These are phyloP conservation scores for Tyria jacobaeae DNA, from an alignment of 2,888 invertebrate species.

Conservation along the genomic window DNA sequence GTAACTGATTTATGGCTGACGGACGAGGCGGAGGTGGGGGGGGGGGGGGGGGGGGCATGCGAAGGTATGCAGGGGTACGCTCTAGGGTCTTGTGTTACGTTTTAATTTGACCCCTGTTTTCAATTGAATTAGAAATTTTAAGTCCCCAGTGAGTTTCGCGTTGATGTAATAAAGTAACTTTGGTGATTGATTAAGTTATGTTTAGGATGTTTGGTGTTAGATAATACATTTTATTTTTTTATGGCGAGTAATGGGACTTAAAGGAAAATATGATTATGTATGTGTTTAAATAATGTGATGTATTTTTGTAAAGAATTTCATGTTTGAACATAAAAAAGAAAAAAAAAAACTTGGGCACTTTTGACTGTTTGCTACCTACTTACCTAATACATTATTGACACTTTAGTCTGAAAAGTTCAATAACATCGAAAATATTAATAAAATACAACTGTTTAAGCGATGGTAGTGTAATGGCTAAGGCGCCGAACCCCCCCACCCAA, in stretches of 20 bases:
- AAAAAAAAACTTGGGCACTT: too few relatives aligned
- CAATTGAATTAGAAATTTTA: slow-evolving; percentile 6
- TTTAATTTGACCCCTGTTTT: slow-evolving; percentile 17
- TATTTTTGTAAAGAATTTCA: too few relatives aligned
- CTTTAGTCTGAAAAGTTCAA: too few relatives aligned
- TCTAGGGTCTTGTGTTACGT: slow-evolving; percentile 8
- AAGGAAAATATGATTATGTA: background rate
- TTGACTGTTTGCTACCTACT: too few relatives aligned
- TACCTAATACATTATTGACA: too few relatives aligned
- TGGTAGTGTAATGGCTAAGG: too few relatives aligned
- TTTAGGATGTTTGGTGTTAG: background rate
- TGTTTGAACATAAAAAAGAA: too few relatives aligned
- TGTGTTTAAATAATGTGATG: too few relatives aligned
- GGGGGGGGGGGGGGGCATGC: background rate
- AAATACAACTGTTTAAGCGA: too few relatives aligned
- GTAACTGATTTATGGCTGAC: slow-evolving; percentile 43
- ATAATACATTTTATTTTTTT: background rate
- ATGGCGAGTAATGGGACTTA: background rate
- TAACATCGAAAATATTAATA: too few relatives aligned
- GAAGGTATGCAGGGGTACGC: background rate
- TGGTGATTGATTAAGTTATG: background rate
- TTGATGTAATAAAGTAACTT: background rate
- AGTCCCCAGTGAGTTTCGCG: background rate
- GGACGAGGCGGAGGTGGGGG: slow-evolving; percentile 11
- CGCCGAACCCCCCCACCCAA: too few relatives aligned